phyloP scores from a whole-genome alignment of 92 coral and sea anemone genomes.

The Zoanthus sociatus region DNA sequence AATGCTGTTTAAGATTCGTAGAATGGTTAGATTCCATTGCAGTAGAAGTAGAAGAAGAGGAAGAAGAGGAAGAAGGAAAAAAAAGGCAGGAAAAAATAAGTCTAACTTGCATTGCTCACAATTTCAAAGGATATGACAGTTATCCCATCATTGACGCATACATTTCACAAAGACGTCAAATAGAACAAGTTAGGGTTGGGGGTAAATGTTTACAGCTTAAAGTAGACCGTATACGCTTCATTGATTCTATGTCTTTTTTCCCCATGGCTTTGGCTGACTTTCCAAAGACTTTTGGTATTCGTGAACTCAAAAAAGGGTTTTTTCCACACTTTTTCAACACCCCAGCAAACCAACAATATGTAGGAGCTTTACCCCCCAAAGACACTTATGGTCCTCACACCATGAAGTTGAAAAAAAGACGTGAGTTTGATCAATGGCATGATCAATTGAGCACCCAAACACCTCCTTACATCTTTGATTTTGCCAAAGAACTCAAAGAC shows the following conservation, averaged over 20 bases:
- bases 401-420: not conserved
- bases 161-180: not conserved
- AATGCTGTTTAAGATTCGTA: no score
- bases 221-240: not conserved
- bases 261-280: not conserved
- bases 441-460: not conserved
- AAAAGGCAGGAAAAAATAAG: no score
- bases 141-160: constrained; percentile 17
- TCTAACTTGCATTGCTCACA: no score
- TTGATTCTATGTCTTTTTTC: not conserved
- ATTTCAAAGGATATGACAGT: not conserved
- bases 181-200: constrained; percentile 15
- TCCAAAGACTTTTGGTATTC: constrained; percentile 11
- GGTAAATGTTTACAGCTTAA: constrained; percentile 4
- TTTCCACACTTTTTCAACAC: constrained; percentile 24
- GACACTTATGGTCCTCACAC: not conserved
- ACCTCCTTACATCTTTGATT: not conserved
- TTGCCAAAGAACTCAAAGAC: not conserved
- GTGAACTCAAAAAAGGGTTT: constrained; percentile 3
- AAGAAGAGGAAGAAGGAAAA: no score
- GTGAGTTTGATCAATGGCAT: constrained; percentile 7
- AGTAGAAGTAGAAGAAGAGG: no score
- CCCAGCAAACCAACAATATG: not conserved
- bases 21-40: no score
- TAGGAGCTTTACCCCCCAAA: constrained; percentile 16